These are phyloP conservation scores for Axis porcinus DNA, from an alignment of 2,113 vertebrate genomes.

Conservation along the genomic window DNA sequence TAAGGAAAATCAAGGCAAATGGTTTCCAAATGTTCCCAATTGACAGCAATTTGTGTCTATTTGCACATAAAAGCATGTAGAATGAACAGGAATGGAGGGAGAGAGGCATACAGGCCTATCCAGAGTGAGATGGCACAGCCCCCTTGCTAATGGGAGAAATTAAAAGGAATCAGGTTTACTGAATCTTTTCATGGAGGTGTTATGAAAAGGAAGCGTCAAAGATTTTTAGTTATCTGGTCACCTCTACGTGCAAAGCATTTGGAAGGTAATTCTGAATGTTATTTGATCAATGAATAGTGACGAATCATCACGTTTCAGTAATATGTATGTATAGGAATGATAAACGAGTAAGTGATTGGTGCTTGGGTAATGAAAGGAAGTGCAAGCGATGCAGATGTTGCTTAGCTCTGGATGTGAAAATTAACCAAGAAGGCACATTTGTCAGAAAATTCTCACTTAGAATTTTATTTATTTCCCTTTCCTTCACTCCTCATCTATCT, in stretches of 20 bases:
- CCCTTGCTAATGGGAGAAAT: background rate
- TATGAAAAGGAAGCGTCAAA: background rate
- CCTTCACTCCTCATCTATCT: background rate
- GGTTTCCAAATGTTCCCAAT: background rate
- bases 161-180: background rate
- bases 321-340: background rate
- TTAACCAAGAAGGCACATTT: background rate
- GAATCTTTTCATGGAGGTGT: background rate
- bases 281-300: background rate
- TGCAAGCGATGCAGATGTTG: background rate
- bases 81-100: background rate
- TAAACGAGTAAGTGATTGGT: conserved; percentile 29
- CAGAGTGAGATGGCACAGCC: background rate
- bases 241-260: background rate
- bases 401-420: conserved; percentile 20
- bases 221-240: conserved; percentile 13
- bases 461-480: conserved; percentile 29
- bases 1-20: conserved; percentile 41
- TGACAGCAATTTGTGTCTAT: conserved; percentile 39
- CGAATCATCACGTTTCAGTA: conserved; percentile 31
- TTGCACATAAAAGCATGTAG: conserved; percentile 43
- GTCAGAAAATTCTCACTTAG: background rate
- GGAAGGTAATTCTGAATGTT: conserved; percentile 25
- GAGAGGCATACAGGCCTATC: background rate
- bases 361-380: background rate